Evolutionary conservation across 2,113 vertebrate genomes (phyloP).

Genomic region (Balaeniceps rex): DNA sequence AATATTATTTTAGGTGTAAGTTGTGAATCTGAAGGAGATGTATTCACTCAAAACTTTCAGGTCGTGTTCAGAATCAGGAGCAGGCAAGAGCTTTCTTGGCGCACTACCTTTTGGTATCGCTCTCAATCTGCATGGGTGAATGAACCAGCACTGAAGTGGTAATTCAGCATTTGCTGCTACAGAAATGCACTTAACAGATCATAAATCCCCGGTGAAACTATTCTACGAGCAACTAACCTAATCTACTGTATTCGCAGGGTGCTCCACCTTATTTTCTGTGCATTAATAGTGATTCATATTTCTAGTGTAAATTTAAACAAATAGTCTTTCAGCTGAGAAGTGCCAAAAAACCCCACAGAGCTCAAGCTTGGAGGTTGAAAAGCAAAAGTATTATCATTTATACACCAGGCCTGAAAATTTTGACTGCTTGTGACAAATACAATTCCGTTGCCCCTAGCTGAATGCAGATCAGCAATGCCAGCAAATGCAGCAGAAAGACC

Average conservation of each 20-base stretch:
- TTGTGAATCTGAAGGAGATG: not conserved
- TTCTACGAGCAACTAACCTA: not conserved
- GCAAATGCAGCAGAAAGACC: not conserved
- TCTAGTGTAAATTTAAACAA: slow-evolving; percentile 26
- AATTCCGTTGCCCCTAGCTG: not conserved
- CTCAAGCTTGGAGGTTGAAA: not conserved
- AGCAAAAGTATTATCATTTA: not conserved
- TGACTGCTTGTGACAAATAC: not conserved
- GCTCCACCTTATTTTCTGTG: not conserved
- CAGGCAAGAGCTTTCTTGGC: slow-evolving; percentile 9
- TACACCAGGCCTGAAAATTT: not conserved
- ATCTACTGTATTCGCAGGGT: not conserved
- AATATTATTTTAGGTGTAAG: slow-evolving; percentile 48
- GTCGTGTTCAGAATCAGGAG: not conserved
- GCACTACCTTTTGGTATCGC: not conserved
- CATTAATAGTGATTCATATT: not conserved
- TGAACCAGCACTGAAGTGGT: slow-evolving; percentile 23
- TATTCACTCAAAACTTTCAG: slow-evolving; percentile 10
- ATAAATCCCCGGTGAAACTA: not conserved
- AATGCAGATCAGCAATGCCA: not conserved
- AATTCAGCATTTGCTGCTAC: slow-evolving; percentile 47
- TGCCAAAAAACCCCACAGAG: not conserved
- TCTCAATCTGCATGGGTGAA: slow-evolving; percentile 15
- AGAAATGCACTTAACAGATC: slow-evolving; percentile 24
- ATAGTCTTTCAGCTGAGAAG: not conserved